phyloP scores from a whole-genome alignment of 2,888 invertebrate genomes.

The Rhamphomyia laevipes region DNA sequence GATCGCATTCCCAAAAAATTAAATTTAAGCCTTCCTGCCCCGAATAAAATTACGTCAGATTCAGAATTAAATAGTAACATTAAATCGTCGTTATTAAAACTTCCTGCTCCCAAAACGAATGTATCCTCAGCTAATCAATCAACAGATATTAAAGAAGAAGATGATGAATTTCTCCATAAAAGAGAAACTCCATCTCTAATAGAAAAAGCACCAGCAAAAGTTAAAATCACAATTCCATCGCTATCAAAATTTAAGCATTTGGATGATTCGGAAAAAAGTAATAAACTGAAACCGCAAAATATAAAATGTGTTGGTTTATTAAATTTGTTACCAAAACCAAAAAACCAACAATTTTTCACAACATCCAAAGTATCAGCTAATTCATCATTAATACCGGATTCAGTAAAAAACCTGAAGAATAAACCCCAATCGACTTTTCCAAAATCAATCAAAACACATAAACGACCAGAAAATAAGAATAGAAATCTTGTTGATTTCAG shows the following conservation, averaged over 20 bases:
- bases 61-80: conserved; percentile 1
- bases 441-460: conserved; percentile 27
- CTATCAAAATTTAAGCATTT: conserved; percentile 42
- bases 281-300: too few species aligned
- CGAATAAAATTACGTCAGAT: conserved; percentile 15
- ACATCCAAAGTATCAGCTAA: not conserved
- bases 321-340: conserved; percentile 56
- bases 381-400: conserved; percentile 34
- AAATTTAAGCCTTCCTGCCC: conserved; percentile 23
- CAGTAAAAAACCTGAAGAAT: conserved; percentile 27
- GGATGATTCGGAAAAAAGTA: conserved; percentile 19
- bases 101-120: conserved; percentile 27
- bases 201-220: conserved; percentile 24
- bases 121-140: not conserved
- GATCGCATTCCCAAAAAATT: conserved; percentile 9
- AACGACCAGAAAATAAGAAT: conserved; percentile 15
- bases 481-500: conserved; percentile 31
- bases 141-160: conserved; percentile 39
- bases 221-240: conserved; percentile 57
- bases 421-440: conserved; percentile 22
- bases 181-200: conserved; percentile 39
- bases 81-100: conserved; percentile 24
- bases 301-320: conserved; percentile 41
- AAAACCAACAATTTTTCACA: conserved; percentile 26
- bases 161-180: conserved; percentile 52